These are phyloP conservation scores for Pachyseris speciosa DNA, from an alignment of 64 coral and sea anemone species.

Conservation along the genomic window DNA sequence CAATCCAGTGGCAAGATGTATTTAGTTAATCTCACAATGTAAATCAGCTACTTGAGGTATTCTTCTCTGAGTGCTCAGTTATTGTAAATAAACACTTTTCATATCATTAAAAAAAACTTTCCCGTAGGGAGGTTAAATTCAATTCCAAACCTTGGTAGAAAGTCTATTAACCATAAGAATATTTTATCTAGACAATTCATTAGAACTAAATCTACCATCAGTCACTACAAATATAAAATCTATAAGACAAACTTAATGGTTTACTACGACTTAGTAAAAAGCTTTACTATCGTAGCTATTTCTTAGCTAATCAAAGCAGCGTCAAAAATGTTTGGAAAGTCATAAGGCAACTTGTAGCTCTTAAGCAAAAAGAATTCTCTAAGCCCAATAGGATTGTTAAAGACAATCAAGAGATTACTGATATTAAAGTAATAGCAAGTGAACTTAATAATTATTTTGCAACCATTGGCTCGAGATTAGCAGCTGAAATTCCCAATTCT, in stretches of 20 bases:
- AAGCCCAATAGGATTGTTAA: background rate
- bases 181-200: background rate
- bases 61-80: background rate
- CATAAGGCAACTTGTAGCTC: background rate
- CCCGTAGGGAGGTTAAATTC: no score
- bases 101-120: slow-evolving; percentile 1
- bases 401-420: background rate
- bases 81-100: slow-evolving; percentile 20
- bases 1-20: background rate
- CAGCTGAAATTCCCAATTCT: background rate
- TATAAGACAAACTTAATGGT: no score
- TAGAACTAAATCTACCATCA: no score
- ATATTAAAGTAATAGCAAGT: background rate
- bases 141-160: no score
- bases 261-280: no score
- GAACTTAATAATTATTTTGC: background rate
- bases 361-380: background rate
- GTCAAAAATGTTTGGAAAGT: background rate
- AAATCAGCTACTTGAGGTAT: slow-evolving; percentile 44
- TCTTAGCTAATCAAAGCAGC: background rate
- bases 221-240: no score
- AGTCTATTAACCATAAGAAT: slow-evolving; percentile 5
- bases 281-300: background rate
- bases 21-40: slow-evolving; percentile 17
- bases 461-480: background rate